Percentiles rank a stretch among this genome's conserved stretches.
Evolutionary conservation across 2,888 invertebrate genomes (phyloP).

Genomic region (Ormyrus nitidulus): DNA sequence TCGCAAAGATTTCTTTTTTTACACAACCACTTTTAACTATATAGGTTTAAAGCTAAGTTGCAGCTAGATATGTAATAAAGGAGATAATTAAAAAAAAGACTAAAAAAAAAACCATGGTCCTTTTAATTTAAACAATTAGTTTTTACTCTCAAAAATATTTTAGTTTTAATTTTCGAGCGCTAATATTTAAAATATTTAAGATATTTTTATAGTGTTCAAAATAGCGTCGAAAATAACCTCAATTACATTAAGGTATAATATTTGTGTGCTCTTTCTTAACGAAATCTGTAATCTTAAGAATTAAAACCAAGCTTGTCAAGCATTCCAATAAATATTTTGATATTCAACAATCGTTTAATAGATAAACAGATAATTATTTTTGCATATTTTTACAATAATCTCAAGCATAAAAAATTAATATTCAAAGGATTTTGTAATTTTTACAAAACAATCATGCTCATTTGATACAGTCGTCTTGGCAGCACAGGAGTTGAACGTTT

Average conservation of each 20-base stretch:
- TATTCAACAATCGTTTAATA: conserved; percentile 2
- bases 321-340: conserved; percentile 2
- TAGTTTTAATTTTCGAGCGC: conserved; percentile 28
- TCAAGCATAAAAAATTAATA: conserved; percentile 23
- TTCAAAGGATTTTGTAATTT: conserved; percentile 13
- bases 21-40: conserved; percentile 13
- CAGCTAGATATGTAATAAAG: conserved; percentile 28
- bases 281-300: not conserved
- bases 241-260: not conserved
- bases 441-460: conserved; percentile 34
- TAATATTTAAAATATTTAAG: conserved; percentile 9
- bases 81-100: not conserved
- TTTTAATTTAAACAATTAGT: not conserved
- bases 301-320: conserved; percentile 2
- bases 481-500: conserved; percentile 22
- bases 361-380: conserved; percentile 28
- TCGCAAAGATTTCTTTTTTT: conserved; percentile 12
- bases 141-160: conserved; percentile 17
- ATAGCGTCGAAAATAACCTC: not conserved
- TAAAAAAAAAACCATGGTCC: not conserved
- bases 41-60: conserved; percentile 14
- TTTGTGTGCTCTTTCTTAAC: conserved; percentile 2
- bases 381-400: conserved; percentile 21
- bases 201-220: not conserved
- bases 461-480: conserved; percentile 37